These are phyloP conservation scores for Theristus sp. DNA, from an alignment of 2,888 invertebrate genomes.

Conservation along the genomic window DNA sequence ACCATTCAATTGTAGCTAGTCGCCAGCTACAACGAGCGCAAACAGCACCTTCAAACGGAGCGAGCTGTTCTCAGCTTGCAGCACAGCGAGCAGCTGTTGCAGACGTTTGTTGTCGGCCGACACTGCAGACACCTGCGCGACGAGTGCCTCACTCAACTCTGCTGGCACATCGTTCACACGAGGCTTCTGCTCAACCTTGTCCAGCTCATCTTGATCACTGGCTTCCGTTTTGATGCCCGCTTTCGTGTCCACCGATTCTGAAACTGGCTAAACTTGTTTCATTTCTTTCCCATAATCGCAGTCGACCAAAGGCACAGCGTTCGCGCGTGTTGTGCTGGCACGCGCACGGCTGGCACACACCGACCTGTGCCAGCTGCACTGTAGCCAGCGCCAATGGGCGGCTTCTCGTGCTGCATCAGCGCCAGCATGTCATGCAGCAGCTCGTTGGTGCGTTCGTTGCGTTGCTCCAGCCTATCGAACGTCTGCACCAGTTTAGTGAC, in stretches of 20 bases:
- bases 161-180: background rate
- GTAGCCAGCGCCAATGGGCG: no score
- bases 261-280: background rate
- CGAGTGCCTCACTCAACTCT: background rate
- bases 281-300: no score
- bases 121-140: background rate
- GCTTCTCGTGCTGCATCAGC: no score
- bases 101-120: background rate
- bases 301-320: no score
- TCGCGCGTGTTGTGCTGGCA: no score
- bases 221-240: background rate
- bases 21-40: no score
- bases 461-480: conserved; percentile 79
- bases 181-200: no score
- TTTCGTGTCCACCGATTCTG: background rate
- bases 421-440: background rate
- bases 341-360: no score
- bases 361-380: no score
- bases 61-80: background rate
- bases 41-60: background rate
- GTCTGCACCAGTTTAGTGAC: conserved; percentile 90
- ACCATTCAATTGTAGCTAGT: no score
- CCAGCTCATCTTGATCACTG: no score
- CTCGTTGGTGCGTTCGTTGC: conserved; percentile 59
- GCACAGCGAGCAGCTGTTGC: background rate